These are phyloP conservation scores for Perca fluviatilis DNA, from an alignment of 2,113 vertebrate genomes.

Conservation along the genomic window DNA sequence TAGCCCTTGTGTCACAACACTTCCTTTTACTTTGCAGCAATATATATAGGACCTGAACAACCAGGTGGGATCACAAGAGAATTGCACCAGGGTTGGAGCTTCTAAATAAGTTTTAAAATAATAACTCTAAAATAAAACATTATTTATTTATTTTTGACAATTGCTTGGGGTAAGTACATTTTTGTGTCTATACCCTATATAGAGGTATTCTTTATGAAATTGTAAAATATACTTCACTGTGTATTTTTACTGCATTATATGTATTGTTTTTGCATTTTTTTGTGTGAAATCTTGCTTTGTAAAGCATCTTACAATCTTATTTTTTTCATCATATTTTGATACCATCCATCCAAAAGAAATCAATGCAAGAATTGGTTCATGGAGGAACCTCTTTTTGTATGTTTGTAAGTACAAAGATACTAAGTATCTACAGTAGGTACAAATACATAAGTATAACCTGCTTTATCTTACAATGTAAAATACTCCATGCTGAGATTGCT, in stretches of 20 bases:
- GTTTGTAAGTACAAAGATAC: too few species aligned
- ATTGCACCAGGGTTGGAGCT: not conserved
- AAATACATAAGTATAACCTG: not conserved
- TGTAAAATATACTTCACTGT: not conserved
- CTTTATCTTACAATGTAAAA: not conserved
- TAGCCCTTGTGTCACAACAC: too few species aligned
- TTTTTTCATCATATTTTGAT: not conserved
- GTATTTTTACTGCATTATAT: not conserved
- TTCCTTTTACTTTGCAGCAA: not conserved
- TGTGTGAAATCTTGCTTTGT: not conserved
- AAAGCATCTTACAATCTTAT: not conserved
- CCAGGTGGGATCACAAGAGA: not conserved
- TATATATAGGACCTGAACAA: conserved; percentile 3
- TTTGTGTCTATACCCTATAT: not conserved
- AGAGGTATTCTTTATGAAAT: not conserved
- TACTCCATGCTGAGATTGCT: not conserved
- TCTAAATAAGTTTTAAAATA: not conserved
- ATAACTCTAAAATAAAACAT: not conserved
- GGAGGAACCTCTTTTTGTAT: not conserved
- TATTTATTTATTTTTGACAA: not conserved
- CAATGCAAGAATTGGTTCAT: not conserved
- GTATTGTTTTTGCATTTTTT: not conserved
- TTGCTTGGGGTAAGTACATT: conserved; percentile 3
- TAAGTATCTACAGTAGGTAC: too few species aligned
- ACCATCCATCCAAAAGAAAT: not conserved